phyloP scores from a whole-genome alignment of 2,113 vertebrate species.

The Gadus chalcogrammus region DNA sequence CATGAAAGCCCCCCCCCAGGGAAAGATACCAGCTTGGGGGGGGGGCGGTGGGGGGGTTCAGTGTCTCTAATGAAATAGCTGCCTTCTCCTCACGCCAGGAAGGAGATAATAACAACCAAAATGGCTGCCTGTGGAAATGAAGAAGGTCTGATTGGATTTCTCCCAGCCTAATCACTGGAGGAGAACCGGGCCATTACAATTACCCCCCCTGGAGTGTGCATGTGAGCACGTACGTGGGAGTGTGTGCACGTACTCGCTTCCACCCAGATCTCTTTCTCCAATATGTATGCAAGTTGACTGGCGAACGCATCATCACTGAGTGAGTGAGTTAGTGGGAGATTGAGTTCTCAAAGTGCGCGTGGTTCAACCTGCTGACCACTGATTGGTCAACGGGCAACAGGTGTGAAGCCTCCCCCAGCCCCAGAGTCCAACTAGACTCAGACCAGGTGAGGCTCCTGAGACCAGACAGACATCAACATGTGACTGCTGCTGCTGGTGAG shows the following conservation, averaged over 20 bases:
- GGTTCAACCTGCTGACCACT: no score
- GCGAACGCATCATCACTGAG: neutral
- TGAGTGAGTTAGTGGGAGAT: neutral
- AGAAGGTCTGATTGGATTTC: conserved; percentile 68
- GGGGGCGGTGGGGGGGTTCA: neutral
- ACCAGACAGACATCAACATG: no score
- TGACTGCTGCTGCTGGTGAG: no score
- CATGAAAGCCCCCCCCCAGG: no score
- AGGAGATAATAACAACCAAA: conserved; percentile 60
- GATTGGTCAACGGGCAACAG: no score
- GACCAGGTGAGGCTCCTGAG: no score
- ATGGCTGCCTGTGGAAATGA: conserved; percentile 67
- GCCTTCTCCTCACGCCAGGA: conserved; percentile 31
- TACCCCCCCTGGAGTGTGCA: conserved; percentile 1
- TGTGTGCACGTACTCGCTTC: conserved; percentile 13
- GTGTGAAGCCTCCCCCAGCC: no score
- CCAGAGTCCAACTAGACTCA: no score
- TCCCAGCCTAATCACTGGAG: conserved; percentile 59
- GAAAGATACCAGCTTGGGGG: neutral
- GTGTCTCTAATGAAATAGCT: conserved; percentile 49
- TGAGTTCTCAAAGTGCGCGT: neutral
- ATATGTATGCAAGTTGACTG: neutral
- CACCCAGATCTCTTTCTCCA: neutral
- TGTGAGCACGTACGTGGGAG: neutral
- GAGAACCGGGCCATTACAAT: conserved; percentile 24